Conservation (phyloP, 1,140 invertebrate genomes). For the Leguminivora glycinivorella region DNA sequence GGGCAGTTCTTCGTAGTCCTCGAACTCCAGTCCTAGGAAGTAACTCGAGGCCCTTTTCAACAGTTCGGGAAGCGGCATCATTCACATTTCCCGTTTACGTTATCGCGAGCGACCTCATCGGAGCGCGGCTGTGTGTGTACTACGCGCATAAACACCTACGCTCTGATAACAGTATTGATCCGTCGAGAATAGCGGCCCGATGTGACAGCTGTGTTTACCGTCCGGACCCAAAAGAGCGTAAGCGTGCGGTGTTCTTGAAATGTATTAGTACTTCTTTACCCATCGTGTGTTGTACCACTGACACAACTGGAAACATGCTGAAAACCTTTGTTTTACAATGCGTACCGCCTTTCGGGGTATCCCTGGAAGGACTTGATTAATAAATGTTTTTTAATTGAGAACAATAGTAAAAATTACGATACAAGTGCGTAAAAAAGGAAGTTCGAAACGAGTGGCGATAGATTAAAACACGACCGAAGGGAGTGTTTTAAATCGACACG, state of each 20-base stretch:
- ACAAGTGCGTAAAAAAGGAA: too few relatives aligned
- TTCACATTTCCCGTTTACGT: constrained; percentile 64
- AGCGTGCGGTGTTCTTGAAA: not conserved
- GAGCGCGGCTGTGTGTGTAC: constrained; percentile 57
- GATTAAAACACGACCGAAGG: too few relatives aligned
- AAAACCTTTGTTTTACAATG: not conserved
- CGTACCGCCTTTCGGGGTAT: not conserved
- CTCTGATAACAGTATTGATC: constrained; percentile 76
- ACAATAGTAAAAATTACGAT: too few relatives aligned
- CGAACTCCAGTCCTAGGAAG: constrained; percentile 84
- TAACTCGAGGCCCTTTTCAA: constrained; percentile 88
- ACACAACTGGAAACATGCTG: not conserved
- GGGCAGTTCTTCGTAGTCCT: constrained; percentile 80
- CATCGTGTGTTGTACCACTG: not conserved
- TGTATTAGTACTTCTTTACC: not conserved
- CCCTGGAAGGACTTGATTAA: not conserved
- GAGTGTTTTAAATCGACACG: too few relatives aligned
- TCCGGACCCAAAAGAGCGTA: not conserved
- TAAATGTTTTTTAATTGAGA: not conserved
- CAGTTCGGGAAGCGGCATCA: constrained; percentile 87
- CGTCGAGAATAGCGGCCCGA: constrained; percentile 50
- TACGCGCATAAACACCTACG: constrained; percentile 75
- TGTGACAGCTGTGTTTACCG: constrained; percentile 52
- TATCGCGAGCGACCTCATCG: constrained; percentile 61
- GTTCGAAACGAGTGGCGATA: too few relatives aligned